Percentiles rank a stretch among this genome's conserved stretches.
These are phyloP conservation scores for Tenthredo amoena DNA, from an alignment of 2,888 invertebrate species.

Conservation along the genomic window DNA sequence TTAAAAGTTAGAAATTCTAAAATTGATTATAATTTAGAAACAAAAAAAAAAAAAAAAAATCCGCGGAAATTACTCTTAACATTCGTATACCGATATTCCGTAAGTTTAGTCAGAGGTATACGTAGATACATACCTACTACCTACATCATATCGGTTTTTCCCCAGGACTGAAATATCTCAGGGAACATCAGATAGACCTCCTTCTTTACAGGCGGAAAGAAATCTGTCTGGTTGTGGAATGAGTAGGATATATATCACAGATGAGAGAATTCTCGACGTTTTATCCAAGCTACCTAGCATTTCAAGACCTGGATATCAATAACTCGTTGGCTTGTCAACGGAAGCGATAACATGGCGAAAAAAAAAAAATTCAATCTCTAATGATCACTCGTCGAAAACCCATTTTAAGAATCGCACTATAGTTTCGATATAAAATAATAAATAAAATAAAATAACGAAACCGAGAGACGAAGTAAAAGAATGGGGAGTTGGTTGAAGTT, in stretches of 20 bases:
- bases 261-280: constrained; percentile 1
- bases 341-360: background rate
- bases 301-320: background rate
- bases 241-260: background rate
- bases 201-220: background rate
- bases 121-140: background rate
- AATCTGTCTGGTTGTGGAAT: constrained; percentile 2
- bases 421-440: too few relatives aligned
- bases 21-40: too few relatives aligned
- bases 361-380: background rate
- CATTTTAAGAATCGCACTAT: too few relatives aligned
- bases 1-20: background rate
- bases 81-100: background rate
- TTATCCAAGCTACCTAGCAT: background rate
- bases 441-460: too few relatives aligned
- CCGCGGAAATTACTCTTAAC: too few relatives aligned
- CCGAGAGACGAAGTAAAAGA: too few relatives aligned
- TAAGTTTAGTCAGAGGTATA: background rate
- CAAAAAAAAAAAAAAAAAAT: too few relatives aligned
- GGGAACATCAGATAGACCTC: background rate
- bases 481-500: too few relatives aligned
- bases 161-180: background rate
- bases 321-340: constrained; percentile 7
- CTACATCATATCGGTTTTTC: background rate
- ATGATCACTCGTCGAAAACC: background rate